Evolutionary conservation across 2,888 invertebrate genomes (phyloP).

Genomic region (Carcina quercana): DNA sequence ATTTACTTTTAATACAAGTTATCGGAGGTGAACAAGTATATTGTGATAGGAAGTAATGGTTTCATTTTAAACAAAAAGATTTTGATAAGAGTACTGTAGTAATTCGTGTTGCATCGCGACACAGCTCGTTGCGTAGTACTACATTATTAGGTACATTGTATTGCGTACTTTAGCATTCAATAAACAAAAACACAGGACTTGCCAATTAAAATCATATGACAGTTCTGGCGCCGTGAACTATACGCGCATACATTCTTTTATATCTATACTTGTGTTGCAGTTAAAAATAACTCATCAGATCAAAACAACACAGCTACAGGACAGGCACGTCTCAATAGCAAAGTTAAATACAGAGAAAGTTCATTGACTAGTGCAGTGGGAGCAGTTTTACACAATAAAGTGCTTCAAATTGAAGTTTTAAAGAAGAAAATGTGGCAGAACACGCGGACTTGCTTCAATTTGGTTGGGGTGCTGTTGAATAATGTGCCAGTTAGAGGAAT

Average conservation of each 20-base stretch:
- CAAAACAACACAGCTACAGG: conserved; percentile 54
- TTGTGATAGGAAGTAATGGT: background rate
- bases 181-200: too few relatives aligned
- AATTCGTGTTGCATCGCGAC: conserved; percentile 1
- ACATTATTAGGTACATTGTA: conserved; percentile 26
- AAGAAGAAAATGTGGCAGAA: conserved; percentile 60
- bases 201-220: conserved; percentile 66
- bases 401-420: conserved; percentile 27
- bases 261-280: conserved; percentile 35
- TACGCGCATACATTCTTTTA: conserved; percentile 29
- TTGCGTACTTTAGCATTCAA: conserved; percentile 25
- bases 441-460: conserved; percentile 47
- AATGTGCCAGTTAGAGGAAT: conserved; percentile 42
- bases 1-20: conserved; percentile 4
- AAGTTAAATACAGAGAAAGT: conserved; percentile 34
- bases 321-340: conserved; percentile 28
- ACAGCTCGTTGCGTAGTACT: background rate
- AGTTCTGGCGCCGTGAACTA: conserved; percentile 49
- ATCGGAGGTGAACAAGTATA: conserved; percentile 5
- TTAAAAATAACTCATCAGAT: conserved; percentile 60
- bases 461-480: conserved; percentile 45
- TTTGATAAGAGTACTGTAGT: too few relatives aligned
- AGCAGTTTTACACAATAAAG: conserved; percentile 12
- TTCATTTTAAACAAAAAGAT: background rate
- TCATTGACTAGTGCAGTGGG: conserved; percentile 29